A percentile compares a stretch with the other conserved stretches of the same genome.
Conservation (phyloP, 2,113 vertebrate genomes). For the Cheilinus undulatus region DNA sequence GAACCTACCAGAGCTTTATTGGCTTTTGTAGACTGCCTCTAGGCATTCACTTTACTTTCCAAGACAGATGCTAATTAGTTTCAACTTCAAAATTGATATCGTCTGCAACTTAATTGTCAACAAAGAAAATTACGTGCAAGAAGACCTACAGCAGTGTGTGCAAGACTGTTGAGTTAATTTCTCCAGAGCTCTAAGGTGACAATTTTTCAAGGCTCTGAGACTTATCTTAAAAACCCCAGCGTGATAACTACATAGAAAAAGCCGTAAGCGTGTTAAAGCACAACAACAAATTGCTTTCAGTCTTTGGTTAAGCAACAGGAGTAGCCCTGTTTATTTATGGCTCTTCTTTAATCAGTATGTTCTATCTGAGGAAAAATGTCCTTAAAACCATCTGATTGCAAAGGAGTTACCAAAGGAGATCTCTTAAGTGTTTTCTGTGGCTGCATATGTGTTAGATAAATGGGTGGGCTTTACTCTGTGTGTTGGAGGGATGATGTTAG, state of each 20-base stretch:
- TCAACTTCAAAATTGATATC: too few relatives aligned
- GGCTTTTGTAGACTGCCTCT: too few relatives aligned
- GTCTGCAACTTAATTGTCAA: too few relatives aligned
- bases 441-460: conserved; percentile 9
- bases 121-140: too few relatives aligned
- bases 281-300: conserved; percentile 12
- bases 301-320: conserved; percentile 9
- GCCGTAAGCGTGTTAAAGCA: conserved; percentile 2
- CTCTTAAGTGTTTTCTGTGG: neutral
- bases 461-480: neutral
- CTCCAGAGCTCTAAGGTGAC: neutral
- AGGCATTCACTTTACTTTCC: too few relatives aligned
- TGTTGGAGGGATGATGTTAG: too few relatives aligned
- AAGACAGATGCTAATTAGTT: too few relatives aligned
- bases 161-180: conserved; percentile 37
- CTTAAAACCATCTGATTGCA: neutral
- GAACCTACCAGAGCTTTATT: too few relatives aligned
- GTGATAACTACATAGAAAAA: neutral
- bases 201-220: conserved; percentile 10
- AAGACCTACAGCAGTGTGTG: conserved; percentile 11
- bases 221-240: conserved; percentile 33
- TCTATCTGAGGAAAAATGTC: conserved; percentile 17
- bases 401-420: conserved; percentile 5
- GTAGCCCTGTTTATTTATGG: conserved; percentile 20
- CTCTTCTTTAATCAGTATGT: conserved; percentile 21